Conservation (phyloP, 1,140 invertebrate species). For the Hycleus cichorii region DNA sequence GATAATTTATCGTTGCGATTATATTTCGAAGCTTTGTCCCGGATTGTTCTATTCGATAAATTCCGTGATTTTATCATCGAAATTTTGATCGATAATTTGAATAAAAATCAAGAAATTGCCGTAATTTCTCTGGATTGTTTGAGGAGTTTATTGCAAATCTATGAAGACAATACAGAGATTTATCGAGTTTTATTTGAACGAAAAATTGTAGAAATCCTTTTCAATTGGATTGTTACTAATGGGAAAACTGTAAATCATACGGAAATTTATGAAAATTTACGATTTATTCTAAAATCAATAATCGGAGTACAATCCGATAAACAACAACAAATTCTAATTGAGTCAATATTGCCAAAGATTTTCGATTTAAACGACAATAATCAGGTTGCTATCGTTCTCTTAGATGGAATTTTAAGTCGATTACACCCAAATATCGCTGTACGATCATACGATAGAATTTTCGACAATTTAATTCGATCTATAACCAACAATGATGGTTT, state of each 20-base stretch:
- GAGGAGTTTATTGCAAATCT: conserved; percentile 3
- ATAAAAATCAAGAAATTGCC: neutral
- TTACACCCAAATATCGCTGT: conserved; percentile 36
- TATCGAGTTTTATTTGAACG: neutral
- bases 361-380: conserved; percentile 23
- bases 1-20: conserved; percentile 16
- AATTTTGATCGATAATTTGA: conserved; percentile 4
- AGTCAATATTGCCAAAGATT: conserved; percentile 4
- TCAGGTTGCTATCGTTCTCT: conserved; percentile 31
- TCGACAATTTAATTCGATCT: conserved; percentile 35
- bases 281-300: conserved; percentile 11
- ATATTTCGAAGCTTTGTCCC: conserved; percentile 22
- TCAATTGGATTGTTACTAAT: conserved; percentile 5
- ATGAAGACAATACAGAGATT: conserved; percentile 4
- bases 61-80: conserved; percentile 17
- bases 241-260: neutral
- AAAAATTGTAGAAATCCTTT: neutral
- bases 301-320: conserved; percentile 7
- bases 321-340: conserved; percentile 11
- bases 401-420: conserved; percentile 42
- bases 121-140: conserved; percentile 4
- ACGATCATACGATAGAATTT: conserved; percentile 33
- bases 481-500: conserved; percentile 32
- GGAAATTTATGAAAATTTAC: conserved; percentile 3
- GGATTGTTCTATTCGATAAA: conserved; percentile 5